Conservation (phyloP, 2,888 invertebrate genomes). For the Chalcosyrphus nemorum region DNA sequence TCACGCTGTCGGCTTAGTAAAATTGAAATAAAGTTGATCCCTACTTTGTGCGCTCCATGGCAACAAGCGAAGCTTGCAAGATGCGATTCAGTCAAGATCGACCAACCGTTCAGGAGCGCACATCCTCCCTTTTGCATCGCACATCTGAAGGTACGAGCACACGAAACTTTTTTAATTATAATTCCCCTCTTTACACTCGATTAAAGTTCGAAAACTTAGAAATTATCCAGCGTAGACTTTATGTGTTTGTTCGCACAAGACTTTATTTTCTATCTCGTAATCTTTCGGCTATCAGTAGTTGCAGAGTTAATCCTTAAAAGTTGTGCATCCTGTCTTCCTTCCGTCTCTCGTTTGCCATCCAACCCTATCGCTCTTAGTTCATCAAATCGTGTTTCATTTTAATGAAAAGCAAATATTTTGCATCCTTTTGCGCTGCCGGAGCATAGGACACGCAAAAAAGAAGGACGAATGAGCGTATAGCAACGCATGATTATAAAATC, state of each 20-base stretch:
- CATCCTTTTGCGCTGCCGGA: neutral
- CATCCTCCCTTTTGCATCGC: neutral
- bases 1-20: too few species aligned
- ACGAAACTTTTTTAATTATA: slow-evolving; percentile 63
- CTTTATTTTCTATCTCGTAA: slow-evolving; percentile 42
- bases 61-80: too few species aligned
- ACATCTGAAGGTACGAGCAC: neutral
- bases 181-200: slow-evolving; percentile 54
- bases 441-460: neutral
- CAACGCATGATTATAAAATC: slow-evolving; percentile 46
- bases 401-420: slow-evolving; percentile 59
- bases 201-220: slow-evolving; percentile 51
- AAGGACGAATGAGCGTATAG: slow-evolving; percentile 12
- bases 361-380: neutral
- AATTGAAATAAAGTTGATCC: too few species aligned
- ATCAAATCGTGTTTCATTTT: slow-evolving; percentile 17
- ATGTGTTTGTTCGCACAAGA: slow-evolving; percentile 19
- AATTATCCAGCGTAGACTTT: slow-evolving; percentile 16
- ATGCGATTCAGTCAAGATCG: neutral
- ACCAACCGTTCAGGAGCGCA: neutral
- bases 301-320: slow-evolving; percentile 29
- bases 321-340: slow-evolving; percentile 27
- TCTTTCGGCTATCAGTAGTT: slow-evolving; percentile 13
- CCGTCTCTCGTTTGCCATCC: neutral
- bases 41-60: too few species aligned